These are phyloP conservation scores for Mallateleia sp. DNA, from an alignment of 2,888 invertebrate species.

Conservation along the genomic window DNA sequence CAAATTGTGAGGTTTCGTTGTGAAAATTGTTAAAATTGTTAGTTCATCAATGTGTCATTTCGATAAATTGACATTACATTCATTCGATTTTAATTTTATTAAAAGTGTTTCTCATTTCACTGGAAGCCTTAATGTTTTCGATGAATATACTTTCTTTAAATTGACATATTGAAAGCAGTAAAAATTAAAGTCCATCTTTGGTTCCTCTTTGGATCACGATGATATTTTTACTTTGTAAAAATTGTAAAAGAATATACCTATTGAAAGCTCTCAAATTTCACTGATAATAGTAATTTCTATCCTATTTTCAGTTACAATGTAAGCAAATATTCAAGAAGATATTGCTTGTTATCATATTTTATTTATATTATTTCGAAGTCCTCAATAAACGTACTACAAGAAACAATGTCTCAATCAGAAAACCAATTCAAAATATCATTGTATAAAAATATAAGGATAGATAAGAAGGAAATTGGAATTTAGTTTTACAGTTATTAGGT, in stretches of 20 bases:
- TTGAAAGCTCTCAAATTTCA: constrained; percentile 49
- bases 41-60: constrained; percentile 26
- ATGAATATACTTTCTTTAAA: constrained; percentile 49
- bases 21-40: no score
- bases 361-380: background rate
- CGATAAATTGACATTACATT: constrained; percentile 62
- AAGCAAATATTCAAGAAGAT: constrained; percentile 53
- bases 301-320: constrained; percentile 42
- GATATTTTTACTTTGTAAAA: constrained; percentile 40
- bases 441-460: background rate
- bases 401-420: background rate
- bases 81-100: constrained; percentile 50
- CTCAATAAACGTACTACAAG: background rate
- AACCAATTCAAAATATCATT: no score
- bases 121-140: constrained; percentile 58
- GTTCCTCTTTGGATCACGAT: constrained; percentile 16
- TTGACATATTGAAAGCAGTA: constrained; percentile 59
- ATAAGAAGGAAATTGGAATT: background rate
- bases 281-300: constrained; percentile 49
- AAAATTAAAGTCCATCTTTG: constrained; percentile 37
- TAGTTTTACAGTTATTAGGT: background rate
- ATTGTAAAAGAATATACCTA: constrained; percentile 64
- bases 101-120: constrained; percentile 41
- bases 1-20: no score
- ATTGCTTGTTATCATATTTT: constrained; percentile 41